Conservation (phyloP, 2,797 vertebrate species). For the Gephyroberyx darwinii region DNA sequence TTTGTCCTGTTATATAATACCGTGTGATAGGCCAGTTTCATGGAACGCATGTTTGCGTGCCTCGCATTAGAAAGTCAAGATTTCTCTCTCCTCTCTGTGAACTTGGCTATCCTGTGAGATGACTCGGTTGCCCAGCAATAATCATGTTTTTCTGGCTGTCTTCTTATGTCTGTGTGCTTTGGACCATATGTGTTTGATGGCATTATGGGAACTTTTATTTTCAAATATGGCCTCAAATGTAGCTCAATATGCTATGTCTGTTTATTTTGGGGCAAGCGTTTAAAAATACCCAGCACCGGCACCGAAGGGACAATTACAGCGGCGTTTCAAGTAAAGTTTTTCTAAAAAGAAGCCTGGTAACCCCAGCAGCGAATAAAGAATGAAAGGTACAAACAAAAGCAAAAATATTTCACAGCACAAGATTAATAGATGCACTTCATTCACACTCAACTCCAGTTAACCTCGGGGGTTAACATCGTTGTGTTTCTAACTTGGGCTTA, state of each 20-base stretch:
- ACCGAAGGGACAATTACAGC: slow-evolving; percentile 32
- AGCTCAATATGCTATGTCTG: slow-evolving; percentile 47
- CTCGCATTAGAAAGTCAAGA: slow-evolving; percentile 2
- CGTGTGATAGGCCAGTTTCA: background rate
- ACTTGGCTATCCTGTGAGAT: slow-evolving; percentile 20
- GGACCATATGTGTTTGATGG: slow-evolving; percentile 47
- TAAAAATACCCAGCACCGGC: slow-evolving; percentile 34
- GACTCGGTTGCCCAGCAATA: slow-evolving; percentile 28
- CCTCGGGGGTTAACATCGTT: background rate
- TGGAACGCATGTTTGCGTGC: background rate
- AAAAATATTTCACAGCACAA: slow-evolving; percentile 7
- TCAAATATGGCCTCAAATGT: slow-evolving; percentile 47
- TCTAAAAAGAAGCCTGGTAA: background rate
- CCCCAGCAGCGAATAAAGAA: background rate
- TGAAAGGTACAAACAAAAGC: too few relatives aligned
- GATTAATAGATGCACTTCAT: background rate
- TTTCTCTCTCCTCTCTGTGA: slow-evolving; percentile 15
- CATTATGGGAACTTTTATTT: slow-evolving; percentile 56
- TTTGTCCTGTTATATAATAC: background rate
- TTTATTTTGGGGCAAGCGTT: slow-evolving; percentile 48
- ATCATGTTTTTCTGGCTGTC: slow-evolving; percentile 28
- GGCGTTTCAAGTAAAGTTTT: slow-evolving; percentile 27
- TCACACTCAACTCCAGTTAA: background rate
- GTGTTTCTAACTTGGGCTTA: slow-evolving; percentile 25
- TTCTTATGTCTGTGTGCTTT: slow-evolving; percentile 60